Percentiles rank a stretch among this genome's conserved stretches.
Evolutionary conservation across 1,140 invertebrate genomes (phyloP).

Genomic region (Araneus ventricosus): DNA sequence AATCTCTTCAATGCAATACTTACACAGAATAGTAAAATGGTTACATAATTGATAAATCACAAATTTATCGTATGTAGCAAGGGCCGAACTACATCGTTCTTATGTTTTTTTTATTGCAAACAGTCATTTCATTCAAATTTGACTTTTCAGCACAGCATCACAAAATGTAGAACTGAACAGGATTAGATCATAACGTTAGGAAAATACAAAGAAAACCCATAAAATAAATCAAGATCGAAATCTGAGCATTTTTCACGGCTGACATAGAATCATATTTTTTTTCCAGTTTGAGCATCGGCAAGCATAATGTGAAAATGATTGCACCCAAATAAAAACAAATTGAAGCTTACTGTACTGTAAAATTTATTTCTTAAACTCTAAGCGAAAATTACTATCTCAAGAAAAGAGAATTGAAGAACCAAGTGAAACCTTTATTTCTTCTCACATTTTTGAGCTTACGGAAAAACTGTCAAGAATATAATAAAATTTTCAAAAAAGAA

Average conservation of each 20-base stretch:
- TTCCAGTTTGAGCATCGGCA: neutral
- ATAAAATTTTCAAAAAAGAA: conserved; percentile 29
- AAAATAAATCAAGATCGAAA: neutral
- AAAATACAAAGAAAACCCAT: neutral
- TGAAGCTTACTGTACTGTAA: neutral
- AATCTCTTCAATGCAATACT: too few species aligned
- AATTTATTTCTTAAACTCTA: neutral
- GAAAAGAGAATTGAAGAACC: neutral
- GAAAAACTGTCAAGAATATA: conserved; percentile 31
- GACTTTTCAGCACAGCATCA: neutral
- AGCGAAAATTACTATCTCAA: neutral
- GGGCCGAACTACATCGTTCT: too few species aligned
- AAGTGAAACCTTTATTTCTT: neutral
- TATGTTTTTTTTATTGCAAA: too few species aligned
- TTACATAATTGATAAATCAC: too few species aligned
- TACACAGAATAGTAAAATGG: too few species aligned
- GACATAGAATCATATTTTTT: neutral
- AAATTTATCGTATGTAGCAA: too few species aligned
- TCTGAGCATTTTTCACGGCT: neutral
- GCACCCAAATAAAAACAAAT: conserved; percentile 38
- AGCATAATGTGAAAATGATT: conserved; percentile 60
- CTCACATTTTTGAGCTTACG: neutral
- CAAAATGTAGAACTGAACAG: neutral
- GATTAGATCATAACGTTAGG: neutral
- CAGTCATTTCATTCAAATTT: too few species aligned